Evolutionary conservation across 2,113 vertebrate genomes (phyloP), one percentile per base, ranked within the genome.

Genomic region (Ophiodon elongatus): DNA sequence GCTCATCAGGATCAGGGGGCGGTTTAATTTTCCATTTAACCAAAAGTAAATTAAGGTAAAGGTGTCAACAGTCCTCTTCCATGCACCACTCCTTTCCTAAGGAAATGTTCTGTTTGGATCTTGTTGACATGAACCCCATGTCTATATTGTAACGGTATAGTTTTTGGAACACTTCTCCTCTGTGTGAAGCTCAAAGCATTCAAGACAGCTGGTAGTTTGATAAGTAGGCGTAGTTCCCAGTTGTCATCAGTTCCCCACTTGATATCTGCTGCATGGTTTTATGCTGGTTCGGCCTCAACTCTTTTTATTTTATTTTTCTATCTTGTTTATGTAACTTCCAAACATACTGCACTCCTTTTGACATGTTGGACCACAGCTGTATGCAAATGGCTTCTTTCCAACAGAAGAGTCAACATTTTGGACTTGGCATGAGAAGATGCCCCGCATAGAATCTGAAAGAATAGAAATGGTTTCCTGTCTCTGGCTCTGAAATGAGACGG

Each of bases 261-360:
- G 39, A 67, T 31, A 43, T 62, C 33, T 33, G 23, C 54, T 79
- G 45, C 65, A 76, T 57, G 50, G 29, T 74, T 68, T 68, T 37
- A 35, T 57, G 33, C 14, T 68, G 21, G 15, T 35, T 17, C 14
- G 21, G 41, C 41, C 52, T 65, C 13, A 43, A 27, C n/a, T 65
- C 5, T 52, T 50, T 14, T 50, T 50, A 2, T 19, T 47, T 14
- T 4, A 8, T 54, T 37, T 41, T 67, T 10, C 15, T 31, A 31
- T 14, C 4, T 67, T 45, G 13, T 77, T 67, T 43, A 10, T 33
- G 0, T 17, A 45, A 59, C 50, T 77, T 39, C 35, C 39, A 59
- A 47, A 50, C 39, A 8, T 25, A 47, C 65, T 37, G 47, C 21
- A 25, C 11, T 56, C 7, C 29, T 17, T 52, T 21, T 25, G 21